Evolutionary conservation across 2,888 invertebrate genomes (phyloP).

Genomic region (Eubasilissa splendida): DNA sequence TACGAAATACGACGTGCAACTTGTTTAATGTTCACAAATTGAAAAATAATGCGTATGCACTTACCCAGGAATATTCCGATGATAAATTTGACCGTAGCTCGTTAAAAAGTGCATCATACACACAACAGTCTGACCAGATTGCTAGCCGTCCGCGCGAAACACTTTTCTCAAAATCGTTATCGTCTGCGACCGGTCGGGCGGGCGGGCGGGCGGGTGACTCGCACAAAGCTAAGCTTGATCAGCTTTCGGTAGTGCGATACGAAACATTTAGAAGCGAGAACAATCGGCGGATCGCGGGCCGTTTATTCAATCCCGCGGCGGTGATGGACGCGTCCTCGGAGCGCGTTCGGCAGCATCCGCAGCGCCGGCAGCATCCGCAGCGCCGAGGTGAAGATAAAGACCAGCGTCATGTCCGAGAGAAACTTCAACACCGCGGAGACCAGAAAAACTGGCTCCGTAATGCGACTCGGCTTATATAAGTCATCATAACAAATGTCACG

Average conservation of each 20-base stretch:
- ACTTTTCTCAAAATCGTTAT: no score
- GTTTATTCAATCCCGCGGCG: neutral
- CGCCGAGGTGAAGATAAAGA: neutral
- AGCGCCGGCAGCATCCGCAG: no score
- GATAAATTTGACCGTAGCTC: no score
- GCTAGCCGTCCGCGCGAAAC: no score
- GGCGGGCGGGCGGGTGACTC: no score
- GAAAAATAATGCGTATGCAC: no score
- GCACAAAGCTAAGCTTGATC: neutral
- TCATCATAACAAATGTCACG: neutral
- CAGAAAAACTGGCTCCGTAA: constrained; percentile 1
- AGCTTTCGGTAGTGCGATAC: neutral
- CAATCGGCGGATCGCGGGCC: neutral
- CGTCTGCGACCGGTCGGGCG: no score
- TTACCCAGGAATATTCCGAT: no score
- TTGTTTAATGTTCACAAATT: no score
- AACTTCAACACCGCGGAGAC: constrained; percentile 8
- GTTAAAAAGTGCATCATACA: no score
- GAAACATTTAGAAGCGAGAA: neutral
- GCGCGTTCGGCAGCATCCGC: neutral
- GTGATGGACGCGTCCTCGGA: neutral
- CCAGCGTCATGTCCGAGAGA: neutral
- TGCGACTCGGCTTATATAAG: neutral
- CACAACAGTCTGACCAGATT: no score
- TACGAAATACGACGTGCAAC: no score